Evolutionary conservation across 2,888 invertebrate genomes (phyloP).

Genomic region (Amphipoea oculea): DNA sequence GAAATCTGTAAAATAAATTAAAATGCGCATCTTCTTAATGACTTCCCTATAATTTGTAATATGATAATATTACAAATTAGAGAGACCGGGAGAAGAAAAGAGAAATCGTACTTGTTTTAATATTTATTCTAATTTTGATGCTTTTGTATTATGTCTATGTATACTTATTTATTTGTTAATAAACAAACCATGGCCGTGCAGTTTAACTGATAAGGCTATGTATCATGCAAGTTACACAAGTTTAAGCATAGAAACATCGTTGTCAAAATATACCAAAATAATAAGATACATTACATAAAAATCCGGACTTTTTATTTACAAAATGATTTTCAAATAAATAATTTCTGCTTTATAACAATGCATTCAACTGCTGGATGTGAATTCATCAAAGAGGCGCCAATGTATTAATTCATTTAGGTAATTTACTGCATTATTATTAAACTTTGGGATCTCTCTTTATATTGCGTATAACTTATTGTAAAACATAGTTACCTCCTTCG

Average conservation of each 20-base stretch:
- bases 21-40: not conserved
- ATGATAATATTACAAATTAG: not conserved
- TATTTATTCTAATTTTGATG: not conserved
- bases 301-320: not conserved
- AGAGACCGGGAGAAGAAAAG: not conserved
- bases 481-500: slow-evolving; percentile 76
- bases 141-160: not conserved
- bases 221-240: not conserved
- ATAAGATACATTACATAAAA: not conserved
- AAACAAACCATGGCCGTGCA: not conserved
- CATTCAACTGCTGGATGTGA: not conserved
- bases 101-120: not conserved
- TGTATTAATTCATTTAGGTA: not conserved
- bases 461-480: not conserved
- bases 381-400: not conserved
- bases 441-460: not conserved
- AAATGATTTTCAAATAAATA: not conserved
- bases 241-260: not conserved
- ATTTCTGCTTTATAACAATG: not conserved
- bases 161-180: not conserved
- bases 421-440: not conserved
- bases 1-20: slow-evolving; percentile 72
- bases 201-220: not conserved
- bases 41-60: not conserved
- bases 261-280: not conserved